A percentile compares a stretch with the other conserved stretches of the same genome.
Conservation (phyloP, 2,888 invertebrate species). For the Lepidocyrtinus sp. region DNA sequence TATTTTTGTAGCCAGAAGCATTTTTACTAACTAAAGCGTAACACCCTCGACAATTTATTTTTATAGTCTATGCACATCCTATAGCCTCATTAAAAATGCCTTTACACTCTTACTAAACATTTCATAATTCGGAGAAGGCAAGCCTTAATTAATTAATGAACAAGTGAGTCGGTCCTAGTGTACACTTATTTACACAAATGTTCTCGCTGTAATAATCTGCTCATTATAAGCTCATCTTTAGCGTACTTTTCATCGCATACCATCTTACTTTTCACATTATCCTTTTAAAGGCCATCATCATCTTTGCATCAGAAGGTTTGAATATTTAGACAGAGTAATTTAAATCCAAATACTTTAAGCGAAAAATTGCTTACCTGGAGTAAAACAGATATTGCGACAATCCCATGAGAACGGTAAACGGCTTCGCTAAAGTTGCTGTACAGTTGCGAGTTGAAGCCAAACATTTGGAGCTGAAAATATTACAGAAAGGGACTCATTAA, state of each 20-base stretch:
- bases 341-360: too few species aligned
- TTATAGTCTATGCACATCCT: not conserved
- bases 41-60: not conserved
- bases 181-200: not conserved
- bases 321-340: too few species aligned
- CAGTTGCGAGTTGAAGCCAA: constrained; percentile 97
- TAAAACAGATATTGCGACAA: constrained; percentile 93
- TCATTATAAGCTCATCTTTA: constrained; percentile 4
- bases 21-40: too few species aligned
- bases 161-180: not conserved
- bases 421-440: constrained; percentile 98
- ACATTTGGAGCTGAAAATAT: constrained; percentile 94
- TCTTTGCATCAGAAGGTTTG: not conserved
- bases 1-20: too few species aligned
- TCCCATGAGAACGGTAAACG: constrained; percentile 92
- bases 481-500: too few species aligned
- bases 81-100: not conserved
- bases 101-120: not conserved
- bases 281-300: not conserved
- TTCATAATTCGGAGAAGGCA: not conserved
- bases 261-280: not conserved
- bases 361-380: constrained; percentile 81
- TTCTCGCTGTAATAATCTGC: constrained; percentile 8
- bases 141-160: constrained; percentile 11
- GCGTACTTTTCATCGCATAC: not conserved